Percentiles rank a stretch among this genome's conserved stretches.
phyloP scores from a whole-genome alignment of 1,140 invertebrate species.

The Euwallacea similis region DNA sequence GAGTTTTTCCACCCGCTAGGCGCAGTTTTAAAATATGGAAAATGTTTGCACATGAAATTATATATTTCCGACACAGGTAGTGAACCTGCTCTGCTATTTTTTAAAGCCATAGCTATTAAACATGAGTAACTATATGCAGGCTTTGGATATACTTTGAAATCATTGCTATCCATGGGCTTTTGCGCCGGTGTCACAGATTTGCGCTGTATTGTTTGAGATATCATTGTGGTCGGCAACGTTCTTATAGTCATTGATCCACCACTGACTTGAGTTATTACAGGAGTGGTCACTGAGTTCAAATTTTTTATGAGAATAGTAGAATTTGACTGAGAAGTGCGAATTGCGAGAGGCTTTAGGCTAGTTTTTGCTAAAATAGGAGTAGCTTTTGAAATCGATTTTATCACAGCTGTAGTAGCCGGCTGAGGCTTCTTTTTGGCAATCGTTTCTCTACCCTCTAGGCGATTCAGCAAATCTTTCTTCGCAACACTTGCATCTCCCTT shows the following conservation, averaged over 20 bases:
- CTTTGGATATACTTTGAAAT: constrained; percentile 84
- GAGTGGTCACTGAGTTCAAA: constrained; percentile 41
- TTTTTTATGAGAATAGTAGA: constrained; percentile 30
- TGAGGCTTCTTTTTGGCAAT: constrained; percentile 53
- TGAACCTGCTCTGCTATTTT: constrained; percentile 92
- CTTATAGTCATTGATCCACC: constrained; percentile 42
- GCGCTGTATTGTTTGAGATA: constrained; percentile 13
- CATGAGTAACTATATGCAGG: constrained; percentile 94
- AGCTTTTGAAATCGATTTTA: constrained; percentile 51
- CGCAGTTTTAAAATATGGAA: constrained; percentile 96
- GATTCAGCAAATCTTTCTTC: constrained; percentile 50
- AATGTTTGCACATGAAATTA: constrained; percentile 98
- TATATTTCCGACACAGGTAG: constrained; percentile 98
- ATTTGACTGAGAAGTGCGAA: constrained; percentile 12
- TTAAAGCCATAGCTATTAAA: constrained; percentile 95
- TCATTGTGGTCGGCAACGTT: constrained; percentile 36
- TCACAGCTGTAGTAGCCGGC: neutral
- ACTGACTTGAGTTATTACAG: constrained; percentile 48
- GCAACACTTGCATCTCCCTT: constrained; percentile 40
- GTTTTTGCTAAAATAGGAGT: constrained; percentile 48
- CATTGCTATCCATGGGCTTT: constrained; percentile 45
- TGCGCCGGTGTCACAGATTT: neutral
- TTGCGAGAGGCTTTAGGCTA: constrained; percentile 42
- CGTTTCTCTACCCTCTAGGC: constrained; percentile 51
- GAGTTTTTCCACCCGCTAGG: constrained; percentile 98